Conservation (phyloP, 2,888 invertebrate species). For the Sycophila texana region DNA sequence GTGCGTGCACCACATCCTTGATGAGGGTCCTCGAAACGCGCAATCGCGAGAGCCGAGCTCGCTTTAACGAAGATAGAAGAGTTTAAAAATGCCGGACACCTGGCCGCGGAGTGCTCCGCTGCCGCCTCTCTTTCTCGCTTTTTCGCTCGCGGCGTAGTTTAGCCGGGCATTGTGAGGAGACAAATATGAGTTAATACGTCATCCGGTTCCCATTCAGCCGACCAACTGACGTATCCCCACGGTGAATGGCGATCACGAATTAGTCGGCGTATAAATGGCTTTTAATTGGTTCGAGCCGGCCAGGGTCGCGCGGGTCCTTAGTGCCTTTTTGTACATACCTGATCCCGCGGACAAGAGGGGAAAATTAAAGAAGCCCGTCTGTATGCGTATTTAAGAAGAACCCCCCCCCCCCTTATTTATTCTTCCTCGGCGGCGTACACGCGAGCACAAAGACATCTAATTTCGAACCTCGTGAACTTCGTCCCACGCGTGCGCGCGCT, state of each 20-base stretch:
- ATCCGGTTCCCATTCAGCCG: conserved; percentile 68
- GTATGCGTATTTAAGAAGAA: conserved; percentile 4
- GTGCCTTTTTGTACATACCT: conserved; percentile 21
- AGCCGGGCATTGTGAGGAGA: conserved; percentile 70
- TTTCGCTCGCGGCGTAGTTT: neutral
- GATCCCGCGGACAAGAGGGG: conserved; percentile 34
- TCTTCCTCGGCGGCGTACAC: neutral
- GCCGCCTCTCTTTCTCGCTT: neutral
- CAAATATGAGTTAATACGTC: conserved; percentile 74
- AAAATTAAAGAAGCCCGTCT: conserved; percentile 46
- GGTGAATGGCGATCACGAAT: conserved; percentile 69
- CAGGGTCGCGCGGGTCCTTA: neutral
- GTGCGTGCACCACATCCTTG: neutral
- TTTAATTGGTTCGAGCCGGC: conserved; percentile 67
- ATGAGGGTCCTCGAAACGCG: conserved; percentile 55
- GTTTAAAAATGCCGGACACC: conserved; percentile 70
- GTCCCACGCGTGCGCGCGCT: neutral
- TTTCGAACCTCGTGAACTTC: conserved; percentile 39
- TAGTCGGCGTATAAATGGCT: conserved; percentile 70
- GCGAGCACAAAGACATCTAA: conserved; percentile 46
- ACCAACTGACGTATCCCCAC: conserved; percentile 57
- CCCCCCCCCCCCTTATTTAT: conserved; percentile 23
- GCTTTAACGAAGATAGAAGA: conserved; percentile 66
- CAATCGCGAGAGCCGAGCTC: conserved; percentile 41
- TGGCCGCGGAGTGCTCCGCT: conserved; percentile 56